Conservation (phyloP, 2,113 vertebrate genomes). For the Conger conger region DNA sequence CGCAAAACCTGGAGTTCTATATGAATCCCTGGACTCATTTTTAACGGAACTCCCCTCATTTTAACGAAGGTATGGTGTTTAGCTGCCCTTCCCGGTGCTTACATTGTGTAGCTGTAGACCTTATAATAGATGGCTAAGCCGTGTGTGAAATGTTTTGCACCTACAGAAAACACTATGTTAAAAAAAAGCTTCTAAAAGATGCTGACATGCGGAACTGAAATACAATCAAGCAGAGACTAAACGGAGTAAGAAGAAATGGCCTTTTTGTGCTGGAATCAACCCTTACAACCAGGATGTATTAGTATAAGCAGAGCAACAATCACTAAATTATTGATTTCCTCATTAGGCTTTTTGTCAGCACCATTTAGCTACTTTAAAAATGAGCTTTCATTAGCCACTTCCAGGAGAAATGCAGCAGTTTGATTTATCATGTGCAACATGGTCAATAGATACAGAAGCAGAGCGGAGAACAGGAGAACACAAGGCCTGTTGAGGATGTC, state of each 20-base stretch:
- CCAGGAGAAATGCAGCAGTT: constrained; percentile 76
- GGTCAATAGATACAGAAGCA: constrained; percentile 64
- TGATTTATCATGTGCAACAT: constrained; percentile 93
- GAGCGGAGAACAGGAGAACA: constrained; percentile 31
- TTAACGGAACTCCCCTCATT: not conserved
- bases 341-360: constrained; percentile 91
- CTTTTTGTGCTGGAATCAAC: constrained; percentile 55
- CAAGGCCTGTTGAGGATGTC: constrained; percentile 41
- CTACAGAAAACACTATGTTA: constrained; percentile 15
- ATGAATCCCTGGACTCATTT: not conserved
- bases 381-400: constrained; percentile 85
- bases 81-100: not conserved
- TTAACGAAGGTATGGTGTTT: not conserved
- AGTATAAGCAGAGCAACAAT: constrained; percentile 88
- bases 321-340: constrained; percentile 89
- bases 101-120: not conserved
- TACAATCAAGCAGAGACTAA: constrained; percentile 17
- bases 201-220: constrained; percentile 64
- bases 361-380: constrained; percentile 93
- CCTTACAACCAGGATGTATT: constrained; percentile 69
- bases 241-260: constrained; percentile 59
- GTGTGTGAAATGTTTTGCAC: constrained; percentile 2
- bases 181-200: constrained; percentile 46
- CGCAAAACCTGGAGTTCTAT: not conserved
- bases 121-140: not conserved